Base-by-base conservation (phyloP, 2,797 vertebrate species). In the Geotrypetes seraphini region DNA sequence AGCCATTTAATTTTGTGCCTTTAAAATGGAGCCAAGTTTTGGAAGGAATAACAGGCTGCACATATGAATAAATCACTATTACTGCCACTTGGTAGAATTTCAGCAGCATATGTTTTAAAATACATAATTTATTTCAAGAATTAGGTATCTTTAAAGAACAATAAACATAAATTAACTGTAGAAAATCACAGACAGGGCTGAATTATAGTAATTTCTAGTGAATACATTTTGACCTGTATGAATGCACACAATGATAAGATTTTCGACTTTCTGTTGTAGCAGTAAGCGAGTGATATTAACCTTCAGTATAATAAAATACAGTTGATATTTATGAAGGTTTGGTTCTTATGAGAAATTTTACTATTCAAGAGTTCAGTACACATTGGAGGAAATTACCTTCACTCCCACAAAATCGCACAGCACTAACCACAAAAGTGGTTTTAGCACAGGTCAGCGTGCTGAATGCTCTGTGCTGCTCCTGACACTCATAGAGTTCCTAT, bases 131-230 rank as follows among this genome's bases (percentile, higher is more conserved):
- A 10, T 25, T 20, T 22, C 26, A 5, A 27, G 22, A 30, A 18
- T 10, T 1, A 37, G 33, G 12, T 18, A 19, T 10, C 24, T 3
- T 22, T 25, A 7, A 44, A 25, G 17, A 34, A 0, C 7, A 1
- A 43, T 38, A 50, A 29, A 15, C 5, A 34, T 26, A 1, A 1
- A 4, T 45, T 33, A 8, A 52, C 1, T 5, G 11, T 10, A 10
- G 2, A 34, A 19, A 54, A 16, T 37, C 52, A 51, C 22, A 44
- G 42, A 49, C 34, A n/a, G 15, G 24, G 40, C 3, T 23, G 11
- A 21, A 31, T 14, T 19, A 21, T n/a, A n/a, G n/a, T 26, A 26
- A 50, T 16, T 28, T 27, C 11, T 4, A 2, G 34, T 17, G 37
- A 38, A 28, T 43, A 43, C 11, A 43, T 5, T n/a, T 6, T 36